Evolutionary conservation across 2,113 vertebrate species (phyloP).

Genomic region (Ciconia stormi): DNA sequence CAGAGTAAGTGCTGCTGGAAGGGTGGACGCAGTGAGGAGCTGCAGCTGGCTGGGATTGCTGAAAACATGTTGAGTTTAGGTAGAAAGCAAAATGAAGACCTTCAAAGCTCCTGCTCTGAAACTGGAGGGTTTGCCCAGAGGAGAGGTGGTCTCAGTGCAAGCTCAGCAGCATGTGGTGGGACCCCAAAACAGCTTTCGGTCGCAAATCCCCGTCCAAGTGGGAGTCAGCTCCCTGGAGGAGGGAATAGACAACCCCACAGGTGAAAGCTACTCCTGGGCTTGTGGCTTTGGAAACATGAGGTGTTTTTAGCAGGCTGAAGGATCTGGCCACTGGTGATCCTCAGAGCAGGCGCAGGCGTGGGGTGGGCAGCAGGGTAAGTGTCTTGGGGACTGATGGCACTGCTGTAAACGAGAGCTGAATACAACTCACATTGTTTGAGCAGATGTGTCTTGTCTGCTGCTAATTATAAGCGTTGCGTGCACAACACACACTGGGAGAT

Average conservation of each 20-base stretch:
- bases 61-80: background rate
- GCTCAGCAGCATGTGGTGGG: background rate
- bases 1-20: background rate
- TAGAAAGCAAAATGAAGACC: background rate
- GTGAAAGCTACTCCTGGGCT: background rate
- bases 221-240: background rate
- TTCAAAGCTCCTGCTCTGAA: background rate
- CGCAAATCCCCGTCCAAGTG: background rate
- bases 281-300: background rate
- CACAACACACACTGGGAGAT: constrained; percentile 20
- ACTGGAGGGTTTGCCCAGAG: background rate
- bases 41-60: background rate
- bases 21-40: background rate
- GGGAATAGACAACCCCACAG: background rate
- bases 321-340: background rate
- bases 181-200: background rate
- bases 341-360: rapidly evolving
- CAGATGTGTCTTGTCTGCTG: constrained; percentile 50
- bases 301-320: background rate
- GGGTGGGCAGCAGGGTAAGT: background rate
- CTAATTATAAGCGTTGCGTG: background rate
- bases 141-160: background rate
- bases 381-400: background rate
- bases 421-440: background rate
- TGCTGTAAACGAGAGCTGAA: background rate